phyloP scores from a whole-genome alignment of 2,888 invertebrate genomes.

The Podotricha telesiphe region DNA sequence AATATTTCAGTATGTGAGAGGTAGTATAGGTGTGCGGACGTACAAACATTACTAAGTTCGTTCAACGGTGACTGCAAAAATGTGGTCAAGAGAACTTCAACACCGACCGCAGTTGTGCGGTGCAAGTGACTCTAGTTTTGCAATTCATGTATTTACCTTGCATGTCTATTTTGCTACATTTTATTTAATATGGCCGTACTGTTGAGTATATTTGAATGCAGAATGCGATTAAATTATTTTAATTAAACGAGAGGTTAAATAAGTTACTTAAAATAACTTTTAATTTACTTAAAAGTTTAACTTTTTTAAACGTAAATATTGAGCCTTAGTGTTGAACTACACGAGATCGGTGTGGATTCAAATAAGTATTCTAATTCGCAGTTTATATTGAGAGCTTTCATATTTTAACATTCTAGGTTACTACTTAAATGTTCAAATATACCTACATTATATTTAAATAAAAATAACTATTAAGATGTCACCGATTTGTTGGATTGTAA shows the following conservation, averaged over 20 bases:
- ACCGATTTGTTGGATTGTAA: too few species aligned
- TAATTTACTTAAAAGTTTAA: too few species aligned
- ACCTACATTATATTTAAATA: too few species aligned
- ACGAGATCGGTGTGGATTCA: too few species aligned
- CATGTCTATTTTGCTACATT: slow-evolving; percentile 20
- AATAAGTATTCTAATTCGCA: too few species aligned
- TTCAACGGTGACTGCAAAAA: slow-evolving; percentile 25
- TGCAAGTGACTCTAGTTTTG: slow-evolving; percentile 21
- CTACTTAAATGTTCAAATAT: too few species aligned
- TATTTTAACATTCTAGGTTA: too few species aligned
- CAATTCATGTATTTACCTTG: slow-evolving; percentile 11
- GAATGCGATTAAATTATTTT: not conserved
- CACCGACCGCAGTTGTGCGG: slow-evolving; percentile 21
- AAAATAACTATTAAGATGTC: too few species aligned
- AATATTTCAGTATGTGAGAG: slow-evolving; percentile 19
- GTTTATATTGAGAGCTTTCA: too few species aligned
- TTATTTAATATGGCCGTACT: not conserved
- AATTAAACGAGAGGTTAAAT: not conserved
- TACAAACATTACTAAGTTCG: slow-evolving; percentile 21
- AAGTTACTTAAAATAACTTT: too few species aligned
- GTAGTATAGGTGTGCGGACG: slow-evolving; percentile 3
- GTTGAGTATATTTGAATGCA: not conserved
- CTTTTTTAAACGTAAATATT: too few species aligned
- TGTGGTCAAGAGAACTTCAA: slow-evolving; percentile 24
- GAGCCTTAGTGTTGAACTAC: too few species aligned